Conservation (phyloP, 2,797 vertebrate species). For the Hapalemur alaotrensis region DNA sequence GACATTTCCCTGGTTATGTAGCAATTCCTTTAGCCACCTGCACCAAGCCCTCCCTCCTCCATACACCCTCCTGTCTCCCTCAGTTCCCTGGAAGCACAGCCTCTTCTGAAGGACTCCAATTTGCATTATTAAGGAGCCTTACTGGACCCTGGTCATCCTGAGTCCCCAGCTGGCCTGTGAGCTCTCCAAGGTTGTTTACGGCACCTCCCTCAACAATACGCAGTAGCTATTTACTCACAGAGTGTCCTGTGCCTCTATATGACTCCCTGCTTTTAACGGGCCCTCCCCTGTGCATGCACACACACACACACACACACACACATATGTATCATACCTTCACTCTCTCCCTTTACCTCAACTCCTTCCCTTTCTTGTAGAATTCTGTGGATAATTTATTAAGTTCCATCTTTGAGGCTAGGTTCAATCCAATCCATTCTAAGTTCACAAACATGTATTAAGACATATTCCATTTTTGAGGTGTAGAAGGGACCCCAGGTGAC, state of each 20-base stretch:
- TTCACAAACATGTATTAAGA: background rate
- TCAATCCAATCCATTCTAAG: background rate
- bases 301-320: fast-evolving
- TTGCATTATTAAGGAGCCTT: background rate
- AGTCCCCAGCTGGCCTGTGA: background rate
- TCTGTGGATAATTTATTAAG: background rate
- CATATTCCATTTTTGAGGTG: background rate
- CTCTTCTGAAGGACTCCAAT: background rate
- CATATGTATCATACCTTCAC: background rate
- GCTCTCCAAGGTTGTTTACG: background rate
- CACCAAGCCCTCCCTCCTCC: background rate
- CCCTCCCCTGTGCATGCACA: fast-evolving
- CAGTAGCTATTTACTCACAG: background rate
- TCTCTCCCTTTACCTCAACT: background rate
- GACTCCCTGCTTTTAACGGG: background rate
- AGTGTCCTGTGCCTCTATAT: background rate
- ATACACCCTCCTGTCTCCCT: background rate
- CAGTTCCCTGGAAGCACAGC: background rate
- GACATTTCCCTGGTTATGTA: background rate
- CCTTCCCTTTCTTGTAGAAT: background rate
- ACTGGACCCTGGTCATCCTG: background rate
- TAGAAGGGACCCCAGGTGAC: background rate
- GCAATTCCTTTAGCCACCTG: background rate
- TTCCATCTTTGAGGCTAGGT: background rate
- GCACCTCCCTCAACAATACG: background rate